These are phyloP conservation scores for Drosophila santomea DNA, from an alignment of 1,140 invertebrate species.

Conservation along the genomic window DNA sequence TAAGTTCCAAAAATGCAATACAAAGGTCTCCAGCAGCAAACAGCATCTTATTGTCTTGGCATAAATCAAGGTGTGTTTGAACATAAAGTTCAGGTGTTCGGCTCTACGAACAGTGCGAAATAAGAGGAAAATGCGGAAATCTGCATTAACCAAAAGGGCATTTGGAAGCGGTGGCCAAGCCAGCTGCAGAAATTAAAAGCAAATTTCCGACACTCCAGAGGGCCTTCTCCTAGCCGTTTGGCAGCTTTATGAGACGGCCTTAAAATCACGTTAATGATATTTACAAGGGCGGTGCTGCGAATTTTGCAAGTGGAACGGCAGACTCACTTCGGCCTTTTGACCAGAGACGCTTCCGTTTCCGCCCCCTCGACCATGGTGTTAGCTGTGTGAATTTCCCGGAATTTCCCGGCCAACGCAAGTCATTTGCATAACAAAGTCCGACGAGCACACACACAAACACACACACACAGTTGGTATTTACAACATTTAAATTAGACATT, in stretches of 20 bases:
- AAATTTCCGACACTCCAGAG: conserved; percentile 72
- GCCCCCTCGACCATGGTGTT: conserved; percentile 57
- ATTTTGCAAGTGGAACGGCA: conserved; percentile 62
- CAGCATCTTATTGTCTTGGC: conserved; percentile 33
- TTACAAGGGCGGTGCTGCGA: conserved; percentile 61
- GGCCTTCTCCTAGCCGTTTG: conserved; percentile 31
- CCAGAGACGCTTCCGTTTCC: conserved; percentile 39
- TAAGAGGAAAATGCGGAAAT: conserved; percentile 10
- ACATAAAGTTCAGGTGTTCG: conserved; percentile 61
- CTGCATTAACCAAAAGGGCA: conserved; percentile 67
- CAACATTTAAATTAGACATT: conserved; percentile 83
- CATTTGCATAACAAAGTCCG: conserved; percentile 82
- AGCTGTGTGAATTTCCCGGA: conserved; percentile 73
- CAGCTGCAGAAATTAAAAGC: conserved; percentile 70
- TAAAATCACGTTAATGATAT: conserved; percentile 84
- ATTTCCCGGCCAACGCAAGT: conserved; percentile 46
- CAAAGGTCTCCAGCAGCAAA: conserved; percentile 13
- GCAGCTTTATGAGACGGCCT: conserved; percentile 75
- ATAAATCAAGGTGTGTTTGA: conserved; percentile 48
- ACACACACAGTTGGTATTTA: conserved; percentile 65
- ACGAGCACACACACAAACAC: conserved; percentile 12
- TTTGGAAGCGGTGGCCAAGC: conserved; percentile 59
- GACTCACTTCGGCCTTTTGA: conserved; percentile 53
- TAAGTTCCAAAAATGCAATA: conserved; percentile 6
- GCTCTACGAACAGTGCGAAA: neutral